phyloP scores from a whole-genome alignment of 2,113 vertebrate genomes.

The Excalfactoria chinensis region DNA sequence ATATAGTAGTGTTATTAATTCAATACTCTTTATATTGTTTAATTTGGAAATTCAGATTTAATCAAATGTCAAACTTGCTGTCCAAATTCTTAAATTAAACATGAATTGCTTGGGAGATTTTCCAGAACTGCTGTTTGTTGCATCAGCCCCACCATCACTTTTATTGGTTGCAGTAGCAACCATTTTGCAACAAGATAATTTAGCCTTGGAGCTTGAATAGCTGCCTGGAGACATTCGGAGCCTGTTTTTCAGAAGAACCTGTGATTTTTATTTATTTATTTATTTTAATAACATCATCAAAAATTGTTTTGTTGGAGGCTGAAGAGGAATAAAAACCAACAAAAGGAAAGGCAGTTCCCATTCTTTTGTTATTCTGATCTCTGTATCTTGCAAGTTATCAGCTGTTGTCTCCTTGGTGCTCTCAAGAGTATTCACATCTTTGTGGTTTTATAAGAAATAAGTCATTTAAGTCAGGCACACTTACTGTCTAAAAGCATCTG shows the following conservation, averaged over 20 bases:
- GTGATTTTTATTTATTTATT: neutral
- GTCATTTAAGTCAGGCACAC: neutral
- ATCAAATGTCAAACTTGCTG: neutral
- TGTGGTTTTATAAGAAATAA: neutral
- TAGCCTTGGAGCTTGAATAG: constrained; percentile 7
- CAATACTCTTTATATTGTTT: constrained; percentile 33
- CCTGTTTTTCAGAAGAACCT: neutral
- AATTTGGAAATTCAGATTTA: constrained; percentile 42
- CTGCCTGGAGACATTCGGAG: constrained; percentile 5
- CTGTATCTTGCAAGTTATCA: neutral
- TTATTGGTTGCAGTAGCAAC: constrained; percentile 23
- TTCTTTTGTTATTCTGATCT: constrained; percentile 17
- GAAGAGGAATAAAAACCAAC: neutral
- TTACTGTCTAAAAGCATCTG: neutral
- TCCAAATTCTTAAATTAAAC: constrained; percentile 56
- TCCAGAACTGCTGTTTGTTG: constrained; percentile 19
- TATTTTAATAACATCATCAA: neutral
- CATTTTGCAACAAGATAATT: constrained; percentile 32
- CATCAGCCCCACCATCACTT: neutral
- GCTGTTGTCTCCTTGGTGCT: neutral
- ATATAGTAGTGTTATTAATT: constrained; percentile 30
- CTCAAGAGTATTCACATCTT: neutral
- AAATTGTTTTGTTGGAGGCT: constrained; percentile 7
- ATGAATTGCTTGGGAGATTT: constrained; percentile 50
- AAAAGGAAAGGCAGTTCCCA: constrained; percentile 16